Conservation (phyloP, 2,113 vertebrate species). For the Lathamus discolor region DNA sequence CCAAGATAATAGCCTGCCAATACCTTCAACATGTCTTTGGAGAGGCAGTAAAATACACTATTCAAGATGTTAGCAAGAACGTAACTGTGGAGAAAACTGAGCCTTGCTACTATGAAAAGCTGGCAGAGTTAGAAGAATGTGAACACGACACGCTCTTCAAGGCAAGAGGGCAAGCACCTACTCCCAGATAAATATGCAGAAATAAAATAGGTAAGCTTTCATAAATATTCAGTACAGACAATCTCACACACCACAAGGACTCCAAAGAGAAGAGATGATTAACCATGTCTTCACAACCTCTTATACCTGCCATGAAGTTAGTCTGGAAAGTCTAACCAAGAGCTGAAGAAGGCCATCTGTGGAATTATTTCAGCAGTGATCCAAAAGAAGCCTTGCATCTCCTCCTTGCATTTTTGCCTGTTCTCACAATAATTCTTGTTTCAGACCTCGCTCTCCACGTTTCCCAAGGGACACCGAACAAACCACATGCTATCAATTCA, state of each 20-base stretch:
- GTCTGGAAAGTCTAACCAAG: slow-evolving; percentile 4
- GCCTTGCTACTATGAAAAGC: not conserved
- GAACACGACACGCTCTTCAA: not conserved
- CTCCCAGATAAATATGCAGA: slow-evolving; percentile 2
- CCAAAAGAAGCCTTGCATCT: not conserved
- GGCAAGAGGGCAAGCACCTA: not conserved
- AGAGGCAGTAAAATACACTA: not conserved
- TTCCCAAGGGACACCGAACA: not conserved
- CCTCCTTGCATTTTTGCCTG: not conserved
- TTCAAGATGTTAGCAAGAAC: not conserved
- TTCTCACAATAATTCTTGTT: not conserved
- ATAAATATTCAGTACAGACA: slow-evolving; percentile 18
- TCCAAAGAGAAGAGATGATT: not conserved
- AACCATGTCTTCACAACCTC: not conserved
- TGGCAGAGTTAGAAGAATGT: not conserved
- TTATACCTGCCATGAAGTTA: not conserved
- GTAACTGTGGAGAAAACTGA: not conserved
- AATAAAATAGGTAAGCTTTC: not conserved
- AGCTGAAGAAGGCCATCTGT: not conserved
- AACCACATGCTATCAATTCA: not conserved
- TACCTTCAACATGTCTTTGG: not conserved
- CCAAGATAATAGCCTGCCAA: slow-evolving; percentile 1
- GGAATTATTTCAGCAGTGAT: not conserved
- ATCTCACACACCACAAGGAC: not conserved
- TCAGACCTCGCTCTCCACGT: not conserved